Evolutionary conservation across 2,113 vertebrate genomes (phyloP).

Genomic region (Delphinus delphis): DNA sequence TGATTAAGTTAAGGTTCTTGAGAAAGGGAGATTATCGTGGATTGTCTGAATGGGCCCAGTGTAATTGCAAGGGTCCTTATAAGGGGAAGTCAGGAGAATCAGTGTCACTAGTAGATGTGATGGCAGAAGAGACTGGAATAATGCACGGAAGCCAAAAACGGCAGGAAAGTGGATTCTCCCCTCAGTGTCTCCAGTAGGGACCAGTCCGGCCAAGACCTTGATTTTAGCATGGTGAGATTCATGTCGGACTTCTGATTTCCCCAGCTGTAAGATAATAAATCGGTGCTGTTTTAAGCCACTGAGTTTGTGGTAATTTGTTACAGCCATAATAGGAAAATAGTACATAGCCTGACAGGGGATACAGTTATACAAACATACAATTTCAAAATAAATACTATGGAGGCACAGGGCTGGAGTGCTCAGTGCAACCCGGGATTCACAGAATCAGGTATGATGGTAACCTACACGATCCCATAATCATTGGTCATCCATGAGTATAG

Average conservation of each 20-base stretch:
- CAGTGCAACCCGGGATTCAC: background rate
- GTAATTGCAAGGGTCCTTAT: background rate
- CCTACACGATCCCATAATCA: background rate
- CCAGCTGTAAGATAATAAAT: background rate
- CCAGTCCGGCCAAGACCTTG: background rate
- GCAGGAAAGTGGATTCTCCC: background rate
- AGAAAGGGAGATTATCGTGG: background rate
- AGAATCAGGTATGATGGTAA: background rate
- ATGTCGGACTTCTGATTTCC: background rate
- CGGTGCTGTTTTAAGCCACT: background rate
- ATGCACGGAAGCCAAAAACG: background rate
- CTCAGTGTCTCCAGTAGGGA: background rate
- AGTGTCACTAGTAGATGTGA: background rate
- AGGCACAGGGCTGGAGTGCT: background rate
- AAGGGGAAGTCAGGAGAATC: background rate
- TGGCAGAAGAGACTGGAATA: background rate
- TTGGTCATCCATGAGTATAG: background rate
- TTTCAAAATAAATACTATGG: background rate
- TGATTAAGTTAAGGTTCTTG: background rate
- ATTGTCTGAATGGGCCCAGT: background rate
- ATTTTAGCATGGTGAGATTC: background rate
- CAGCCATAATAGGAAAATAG: background rate
- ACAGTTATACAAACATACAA: background rate
- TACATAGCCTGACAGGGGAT: background rate
- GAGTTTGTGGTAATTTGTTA: background rate